Evolutionary conservation across 2,888 invertebrate species (phyloP).

Genomic region (Antitype chi): DNA sequence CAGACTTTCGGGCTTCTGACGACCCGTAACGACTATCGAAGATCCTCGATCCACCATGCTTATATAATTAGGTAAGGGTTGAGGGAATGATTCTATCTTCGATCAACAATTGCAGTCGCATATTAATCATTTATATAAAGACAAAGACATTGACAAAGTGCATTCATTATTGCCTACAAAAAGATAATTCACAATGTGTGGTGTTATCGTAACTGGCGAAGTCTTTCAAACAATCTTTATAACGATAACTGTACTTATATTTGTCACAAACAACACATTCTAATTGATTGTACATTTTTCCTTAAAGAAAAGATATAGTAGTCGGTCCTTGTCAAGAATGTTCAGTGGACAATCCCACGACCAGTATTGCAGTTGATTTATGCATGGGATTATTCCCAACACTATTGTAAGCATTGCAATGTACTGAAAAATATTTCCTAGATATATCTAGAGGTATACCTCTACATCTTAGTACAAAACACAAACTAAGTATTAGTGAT

Average conservation of each 20-base stretch:
- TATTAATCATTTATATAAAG: neutral
- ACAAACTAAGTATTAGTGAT: too few relatives aligned
- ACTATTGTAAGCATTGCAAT: neutral
- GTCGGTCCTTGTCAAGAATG: neutral
- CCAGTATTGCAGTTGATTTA: neutral
- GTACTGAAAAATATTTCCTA: neutral
- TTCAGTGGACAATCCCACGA: neutral
- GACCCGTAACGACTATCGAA: too few relatives aligned
- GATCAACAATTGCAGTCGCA: too few relatives aligned
- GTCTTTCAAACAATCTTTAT: conserved; percentile 14
- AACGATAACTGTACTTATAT: conserved; percentile 1
- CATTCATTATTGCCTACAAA: neutral
- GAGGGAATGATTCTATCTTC: neutral
- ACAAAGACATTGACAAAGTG: neutral
- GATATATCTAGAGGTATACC: too few relatives aligned
- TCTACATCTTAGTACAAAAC: neutral
- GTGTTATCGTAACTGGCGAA: conserved; percentile 13
- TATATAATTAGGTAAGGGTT: neutral
- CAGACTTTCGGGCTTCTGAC: too few relatives aligned
- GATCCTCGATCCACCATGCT: too few relatives aligned
- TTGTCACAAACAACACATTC: conserved; percentile 6
- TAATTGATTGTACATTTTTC: conserved; percentile 17
- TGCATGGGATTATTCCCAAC: neutral
- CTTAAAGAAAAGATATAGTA: neutral
- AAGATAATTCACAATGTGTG: conserved; percentile 16